phyloP scores from a whole-genome alignment of 2,797 vertebrate genomes.

The Sparus aurata region DNA sequence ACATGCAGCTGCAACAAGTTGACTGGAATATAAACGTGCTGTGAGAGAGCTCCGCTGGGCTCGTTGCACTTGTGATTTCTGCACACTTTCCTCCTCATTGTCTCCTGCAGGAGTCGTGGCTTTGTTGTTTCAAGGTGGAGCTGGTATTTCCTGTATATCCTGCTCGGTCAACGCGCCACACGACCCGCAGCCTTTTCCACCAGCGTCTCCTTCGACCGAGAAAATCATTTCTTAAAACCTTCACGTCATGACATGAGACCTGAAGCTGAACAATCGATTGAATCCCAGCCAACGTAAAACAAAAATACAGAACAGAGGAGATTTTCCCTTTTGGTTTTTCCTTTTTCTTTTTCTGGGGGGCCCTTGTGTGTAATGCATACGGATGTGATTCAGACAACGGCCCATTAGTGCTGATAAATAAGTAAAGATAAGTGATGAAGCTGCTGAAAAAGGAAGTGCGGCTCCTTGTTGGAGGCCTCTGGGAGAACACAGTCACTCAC shows the following conservation, averaged over 20 bases:
- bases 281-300: conserved; percentile 9
- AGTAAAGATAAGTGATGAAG: conserved; percentile 70
- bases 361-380: conserved; percentile 55
- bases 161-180: conserved; percentile 64
- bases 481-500: conserved; percentile 30
- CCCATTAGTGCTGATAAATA: conserved; percentile 81
- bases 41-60: neutral
- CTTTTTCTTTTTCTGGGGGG: neutral
- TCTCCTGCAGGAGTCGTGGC: conserved; percentile 39
- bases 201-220: conserved; percentile 26
- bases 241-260: neutral
- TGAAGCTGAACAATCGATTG: neutral
- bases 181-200: conserved; percentile 29
- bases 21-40: too few relatives aligned
- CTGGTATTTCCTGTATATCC: conserved; percentile 88
- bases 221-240: conserved; percentile 14
- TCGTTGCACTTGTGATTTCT: conserved; percentile 14
- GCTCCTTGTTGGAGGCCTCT: conserved; percentile 34
- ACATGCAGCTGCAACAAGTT: conserved; percentile 3
- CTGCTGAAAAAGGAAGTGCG: conserved; percentile 60
- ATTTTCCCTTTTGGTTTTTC: neutral
- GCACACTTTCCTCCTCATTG: conserved; percentile 29
- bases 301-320: conserved; percentile 11
- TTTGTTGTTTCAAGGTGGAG: conserved; percentile 79
- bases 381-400: conserved; percentile 56